A percentile compares a stretch with the other conserved stretches of the same genome.
These are phyloP conservation scores for Hypolimnas misippus DNA, from an alignment of 2,888 invertebrate species.

Conservation along the genomic window DNA sequence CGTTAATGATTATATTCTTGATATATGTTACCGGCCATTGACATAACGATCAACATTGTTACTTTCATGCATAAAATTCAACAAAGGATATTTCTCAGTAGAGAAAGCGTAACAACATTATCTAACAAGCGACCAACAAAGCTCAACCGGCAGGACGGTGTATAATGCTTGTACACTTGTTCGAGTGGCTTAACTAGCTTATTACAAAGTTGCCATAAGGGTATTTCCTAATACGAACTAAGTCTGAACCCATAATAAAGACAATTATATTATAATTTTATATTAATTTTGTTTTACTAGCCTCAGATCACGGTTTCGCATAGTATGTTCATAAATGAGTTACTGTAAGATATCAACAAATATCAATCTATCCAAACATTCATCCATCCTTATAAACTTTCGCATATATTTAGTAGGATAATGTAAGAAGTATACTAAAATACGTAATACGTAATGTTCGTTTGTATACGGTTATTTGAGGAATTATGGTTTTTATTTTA, in stretches of 20 bases:
- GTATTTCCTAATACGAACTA: slow-evolving; percentile 50
- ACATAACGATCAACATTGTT: slow-evolving; percentile 16
- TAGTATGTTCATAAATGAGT: not conserved
- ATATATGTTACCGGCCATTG: not conserved
- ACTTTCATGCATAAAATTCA: slow-evolving; percentile 49
- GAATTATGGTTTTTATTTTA: no score
- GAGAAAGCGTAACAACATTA: slow-evolving; percentile 72
- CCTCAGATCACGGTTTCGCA: not conserved
- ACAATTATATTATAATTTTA: not conserved
- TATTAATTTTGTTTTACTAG: not conserved
- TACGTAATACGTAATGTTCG: no score
- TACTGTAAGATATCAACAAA: no score
- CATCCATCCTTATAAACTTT: no score
- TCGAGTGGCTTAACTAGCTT: slow-evolving; percentile 54
- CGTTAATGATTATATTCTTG: not conserved
- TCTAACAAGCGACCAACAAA: slow-evolving; percentile 60
- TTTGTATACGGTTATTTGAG: no score
- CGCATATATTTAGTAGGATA: no score
- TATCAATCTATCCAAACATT: no score
- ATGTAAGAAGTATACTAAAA: no score
- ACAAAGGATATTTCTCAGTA: slow-evolving; percentile 60
- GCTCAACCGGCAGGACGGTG: slow-evolving; percentile 53
- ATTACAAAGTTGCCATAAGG: slow-evolving; percentile 76
- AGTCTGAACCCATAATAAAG: slow-evolving; percentile 26
- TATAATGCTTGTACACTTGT: slow-evolving; percentile 39